Evolutionary conservation across 2,797 vertebrate species (phyloP).

Genomic region (Typhlichthys eigenmanni): DNA sequence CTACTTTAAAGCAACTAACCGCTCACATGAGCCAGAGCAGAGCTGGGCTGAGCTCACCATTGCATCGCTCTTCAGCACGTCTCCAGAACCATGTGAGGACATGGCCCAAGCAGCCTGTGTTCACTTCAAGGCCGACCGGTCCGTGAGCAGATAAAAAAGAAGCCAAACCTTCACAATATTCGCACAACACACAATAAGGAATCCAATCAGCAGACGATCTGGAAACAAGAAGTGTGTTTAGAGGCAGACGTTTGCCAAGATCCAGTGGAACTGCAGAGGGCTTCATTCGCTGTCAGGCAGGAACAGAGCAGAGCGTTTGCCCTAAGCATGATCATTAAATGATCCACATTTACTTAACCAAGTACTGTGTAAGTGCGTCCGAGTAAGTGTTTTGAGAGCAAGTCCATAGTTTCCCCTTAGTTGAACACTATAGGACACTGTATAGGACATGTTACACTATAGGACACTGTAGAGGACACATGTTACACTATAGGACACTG

Average conservation of each 20-base stretch:
- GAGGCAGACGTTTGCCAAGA: constrained; percentile 29
- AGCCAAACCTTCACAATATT: constrained; percentile 2
- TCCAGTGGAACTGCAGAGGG: constrained; percentile 33
- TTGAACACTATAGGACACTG: constrained; percentile 32
- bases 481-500: no score
- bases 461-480: no score
- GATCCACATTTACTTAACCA: constrained; percentile 42
- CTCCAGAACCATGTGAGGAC: no score
- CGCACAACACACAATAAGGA: constrained; percentile 27
- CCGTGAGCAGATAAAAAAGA: no score
- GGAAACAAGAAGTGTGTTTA: constrained; percentile 24
- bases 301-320: constrained; percentile 30
- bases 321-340: constrained; percentile 37
- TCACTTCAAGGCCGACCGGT: no score
- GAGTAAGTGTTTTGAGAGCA: constrained; percentile 53
- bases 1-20: no score
- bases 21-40: no score
- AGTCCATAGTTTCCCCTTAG: constrained; percentile 46
- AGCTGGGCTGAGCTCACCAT: no score
- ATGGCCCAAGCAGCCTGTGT: no score
- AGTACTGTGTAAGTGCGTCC: no score
- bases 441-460: no score
- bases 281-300: constrained; percentile 31
- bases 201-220: constrained; percentile 1
- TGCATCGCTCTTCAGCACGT: no score